Evolutionary conservation across 2,797 vertebrate species (phyloP).

Genomic region (Anomalospiza imberbis): DNA sequence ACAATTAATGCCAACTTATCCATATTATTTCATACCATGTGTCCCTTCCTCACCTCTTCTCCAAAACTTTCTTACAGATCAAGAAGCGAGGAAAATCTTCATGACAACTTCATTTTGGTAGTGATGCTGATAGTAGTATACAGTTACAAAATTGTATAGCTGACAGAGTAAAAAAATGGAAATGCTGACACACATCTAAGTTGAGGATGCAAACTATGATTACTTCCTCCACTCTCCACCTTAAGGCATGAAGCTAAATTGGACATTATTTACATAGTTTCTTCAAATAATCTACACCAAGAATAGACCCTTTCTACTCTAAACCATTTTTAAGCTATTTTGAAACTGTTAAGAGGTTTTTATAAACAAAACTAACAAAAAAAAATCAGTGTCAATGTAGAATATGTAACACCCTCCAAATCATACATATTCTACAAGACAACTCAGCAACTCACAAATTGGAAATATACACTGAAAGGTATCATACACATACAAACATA

Average conservation of each 20-base stretch:
- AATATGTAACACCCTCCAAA: background rate
- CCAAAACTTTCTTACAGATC: background rate
- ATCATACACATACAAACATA: background rate
- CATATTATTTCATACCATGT: background rate
- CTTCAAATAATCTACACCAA: background rate
- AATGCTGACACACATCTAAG: background rate
- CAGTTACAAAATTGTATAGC: background rate
- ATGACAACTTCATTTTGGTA: background rate
- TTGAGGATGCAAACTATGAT: background rate
- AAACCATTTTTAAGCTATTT: background rate
- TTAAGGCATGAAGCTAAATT: background rate
- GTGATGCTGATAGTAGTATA: background rate
- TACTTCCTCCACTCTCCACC: background rate
- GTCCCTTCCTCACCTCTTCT: background rate
- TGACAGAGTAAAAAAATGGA: background rate
- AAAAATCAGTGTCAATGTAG: background rate
- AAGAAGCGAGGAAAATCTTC: background rate
- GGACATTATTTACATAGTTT: background rate
- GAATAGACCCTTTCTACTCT: background rate
- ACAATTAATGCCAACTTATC: background rate
- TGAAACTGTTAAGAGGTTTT: background rate
- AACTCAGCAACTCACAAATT: background rate
- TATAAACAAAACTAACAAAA: background rate
- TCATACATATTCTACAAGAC: background rate
- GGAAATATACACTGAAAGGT: background rate